Percentiles rank a stretch among this genome's conserved stretches.
phyloP scores from a whole-genome alignment of 2,797 vertebrate genomes.

The Falco columbarius region DNA sequence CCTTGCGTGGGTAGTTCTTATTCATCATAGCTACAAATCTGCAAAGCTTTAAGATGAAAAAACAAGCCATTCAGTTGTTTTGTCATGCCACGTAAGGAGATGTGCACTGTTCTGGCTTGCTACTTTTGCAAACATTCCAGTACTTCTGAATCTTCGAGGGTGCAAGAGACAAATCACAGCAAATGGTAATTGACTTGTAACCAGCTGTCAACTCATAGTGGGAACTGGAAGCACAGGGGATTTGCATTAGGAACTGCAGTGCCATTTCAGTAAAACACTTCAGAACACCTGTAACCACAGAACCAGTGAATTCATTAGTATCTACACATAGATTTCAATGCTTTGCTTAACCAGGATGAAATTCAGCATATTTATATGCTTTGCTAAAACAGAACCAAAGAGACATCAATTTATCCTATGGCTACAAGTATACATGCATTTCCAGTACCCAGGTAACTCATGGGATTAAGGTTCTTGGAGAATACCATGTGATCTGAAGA shows the following conservation, averaged over 20 bases:
- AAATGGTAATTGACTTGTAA: background rate
- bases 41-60: slow-evolving; percentile 33
- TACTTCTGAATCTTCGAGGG: background rate
- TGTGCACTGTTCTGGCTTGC: background rate
- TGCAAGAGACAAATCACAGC: background rate
- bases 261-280: background rate
- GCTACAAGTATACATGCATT: background rate
- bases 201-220: background rate
- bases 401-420: background rate
- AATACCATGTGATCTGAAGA: background rate
- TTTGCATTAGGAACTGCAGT: background rate
- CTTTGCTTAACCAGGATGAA: background rate
- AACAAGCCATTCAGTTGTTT: background rate
- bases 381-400: background rate
- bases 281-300: background rate
- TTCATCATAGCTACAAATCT: slow-evolving; percentile 6
- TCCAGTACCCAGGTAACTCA: background rate
- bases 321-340: background rate
- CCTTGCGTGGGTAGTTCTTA: slow-evolving; percentile 23
- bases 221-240: background rate
- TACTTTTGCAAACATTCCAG: background rate
- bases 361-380: background rate
- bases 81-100: background rate
- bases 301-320: background rate
- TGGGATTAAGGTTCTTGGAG: background rate